Evolutionary conservation across 1,140 invertebrate genomes (phyloP), one percentile per base, ranked within the genome.

Genomic region (Hylyphantes graminicola): DNA sequence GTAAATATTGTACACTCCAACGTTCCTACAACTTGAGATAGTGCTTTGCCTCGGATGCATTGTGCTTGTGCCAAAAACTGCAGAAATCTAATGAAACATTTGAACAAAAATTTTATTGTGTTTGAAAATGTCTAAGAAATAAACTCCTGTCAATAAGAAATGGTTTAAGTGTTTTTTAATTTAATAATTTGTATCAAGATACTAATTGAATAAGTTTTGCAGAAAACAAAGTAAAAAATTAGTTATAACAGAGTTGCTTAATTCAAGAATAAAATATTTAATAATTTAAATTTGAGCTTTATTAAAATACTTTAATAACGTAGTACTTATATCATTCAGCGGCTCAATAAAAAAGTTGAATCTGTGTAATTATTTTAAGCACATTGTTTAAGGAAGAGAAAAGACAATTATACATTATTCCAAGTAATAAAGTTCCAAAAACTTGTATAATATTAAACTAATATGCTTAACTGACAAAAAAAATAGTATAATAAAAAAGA

Each of bases 1-100:
- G 76, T 78, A 78, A 64, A 78, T 78, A 78, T 11, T 78, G 76
- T 65, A 65, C 63, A 78, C 76, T 65, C 63, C 13, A 10, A 78
- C 59, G 76, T 78, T 78, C 76, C 76, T 78, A 78, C 67, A 51
- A 19, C n/a, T 13, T 65, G 76, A 48, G 55, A 35, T 55, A 21
- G n/a, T 78, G 61, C 61, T 78, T 78, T 54, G 61, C 61, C 76
- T 50, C 51, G 54, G 50, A 17, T 54, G 61, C 63, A 78, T 21
- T 13, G 11, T 67, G 50, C 50, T 54, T 53, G 76, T 78, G 76
- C 76, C 63, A 78, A 73, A 76, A 64, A 78, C 10, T 74, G 55
- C 61, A 78, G 76, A 78, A 35, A 15, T 67, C 61, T 67, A 78
- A 13, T 55, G 72, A 63, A 75, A 59, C 15, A 11, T 51, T n/a